Evolutionary conservation across 2,113 vertebrate genomes (phyloP).

Genomic region (Blennius ocellaris): DNA sequence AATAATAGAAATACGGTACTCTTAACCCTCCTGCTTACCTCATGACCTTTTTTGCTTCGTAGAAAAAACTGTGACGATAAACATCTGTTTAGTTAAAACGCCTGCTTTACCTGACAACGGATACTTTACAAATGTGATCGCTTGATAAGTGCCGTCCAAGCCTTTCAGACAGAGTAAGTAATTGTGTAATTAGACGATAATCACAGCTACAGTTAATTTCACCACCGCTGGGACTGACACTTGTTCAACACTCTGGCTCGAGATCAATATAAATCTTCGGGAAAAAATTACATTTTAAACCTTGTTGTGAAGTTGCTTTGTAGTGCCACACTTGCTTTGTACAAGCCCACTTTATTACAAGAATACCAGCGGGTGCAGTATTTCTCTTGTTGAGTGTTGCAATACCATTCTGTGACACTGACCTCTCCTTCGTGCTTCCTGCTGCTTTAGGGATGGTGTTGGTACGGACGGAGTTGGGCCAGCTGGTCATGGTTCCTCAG

Average conservation of each 20-base stretch:
- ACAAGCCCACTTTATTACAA: background rate
- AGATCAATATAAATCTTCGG: background rate
- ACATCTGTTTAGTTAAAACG: slow-evolving; percentile 32
- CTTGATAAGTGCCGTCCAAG: background rate
- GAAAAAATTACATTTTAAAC: background rate
- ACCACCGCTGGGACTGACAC: background rate
- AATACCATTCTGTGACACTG: background rate
- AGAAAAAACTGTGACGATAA: slow-evolving; percentile 21
- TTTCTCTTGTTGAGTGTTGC: background rate
- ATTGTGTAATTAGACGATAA: background rate
- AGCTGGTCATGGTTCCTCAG: slow-evolving; percentile 91
- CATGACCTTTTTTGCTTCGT: slow-evolving; percentile 5
- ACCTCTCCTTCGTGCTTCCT: slow-evolving; percentile 20
- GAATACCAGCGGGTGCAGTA: background rate
- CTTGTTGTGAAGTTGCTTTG: background rate
- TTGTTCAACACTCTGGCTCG: background rate
- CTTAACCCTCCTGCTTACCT: slow-evolving; percentile 26
- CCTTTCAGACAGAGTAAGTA: slow-evolving; percentile 8
- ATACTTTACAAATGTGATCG: background rate
- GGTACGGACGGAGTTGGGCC: slow-evolving; percentile 88
- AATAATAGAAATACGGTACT: slow-evolving; percentile 8
- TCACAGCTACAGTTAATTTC: background rate
- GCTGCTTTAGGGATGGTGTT: slow-evolving; percentile 86
- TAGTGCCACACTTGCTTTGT: background rate
- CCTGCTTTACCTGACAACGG: background rate